Conservation (phyloP, 1,140 invertebrate species). For the Drosophila novamexicana region DNA sequence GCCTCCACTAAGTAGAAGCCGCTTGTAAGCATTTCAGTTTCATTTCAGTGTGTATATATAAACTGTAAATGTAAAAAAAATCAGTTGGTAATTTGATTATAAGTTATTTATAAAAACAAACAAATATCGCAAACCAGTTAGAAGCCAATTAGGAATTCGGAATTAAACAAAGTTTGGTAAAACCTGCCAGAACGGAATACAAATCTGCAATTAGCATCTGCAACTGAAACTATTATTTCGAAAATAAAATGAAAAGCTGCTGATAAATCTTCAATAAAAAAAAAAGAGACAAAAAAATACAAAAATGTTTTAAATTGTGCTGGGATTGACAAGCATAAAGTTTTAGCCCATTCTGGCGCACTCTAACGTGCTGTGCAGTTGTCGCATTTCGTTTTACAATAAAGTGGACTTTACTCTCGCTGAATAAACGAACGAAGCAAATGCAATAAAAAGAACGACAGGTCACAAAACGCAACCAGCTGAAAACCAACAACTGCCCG, state of each 20-base stretch:
- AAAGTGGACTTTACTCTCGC: conserved; percentile 59
- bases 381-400: conserved; percentile 64
- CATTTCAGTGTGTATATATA: too few relatives aligned
- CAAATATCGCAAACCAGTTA: background rate
- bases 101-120: conserved; percentile 1
- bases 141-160: background rate
- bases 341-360: conserved; percentile 13
- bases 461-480: conserved; percentile 24
- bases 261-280: background rate
- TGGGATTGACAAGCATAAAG: conserved; percentile 1
- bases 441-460: conserved; percentile 53
- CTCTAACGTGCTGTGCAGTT: conserved; percentile 8
- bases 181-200: too few relatives aligned
- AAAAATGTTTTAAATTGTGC: conserved; percentile 12
- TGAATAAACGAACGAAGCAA: conserved; percentile 38
- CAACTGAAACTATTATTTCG: conserved; percentile 1
- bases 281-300: background rate
- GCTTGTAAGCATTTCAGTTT: too few relatives aligned
- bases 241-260: conserved; percentile 1
- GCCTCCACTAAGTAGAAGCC: too few relatives aligned
- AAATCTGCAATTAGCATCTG: background rate
- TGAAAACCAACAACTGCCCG: conserved; percentile 28
- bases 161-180: background rate
- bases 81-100: conserved; percentile 15
- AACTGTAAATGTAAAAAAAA: background rate